These are phyloP conservation scores for Orientallactaga sibirica DNA, from an alignment of 2,797 vertebrate species.

Conservation along the genomic window DNA sequence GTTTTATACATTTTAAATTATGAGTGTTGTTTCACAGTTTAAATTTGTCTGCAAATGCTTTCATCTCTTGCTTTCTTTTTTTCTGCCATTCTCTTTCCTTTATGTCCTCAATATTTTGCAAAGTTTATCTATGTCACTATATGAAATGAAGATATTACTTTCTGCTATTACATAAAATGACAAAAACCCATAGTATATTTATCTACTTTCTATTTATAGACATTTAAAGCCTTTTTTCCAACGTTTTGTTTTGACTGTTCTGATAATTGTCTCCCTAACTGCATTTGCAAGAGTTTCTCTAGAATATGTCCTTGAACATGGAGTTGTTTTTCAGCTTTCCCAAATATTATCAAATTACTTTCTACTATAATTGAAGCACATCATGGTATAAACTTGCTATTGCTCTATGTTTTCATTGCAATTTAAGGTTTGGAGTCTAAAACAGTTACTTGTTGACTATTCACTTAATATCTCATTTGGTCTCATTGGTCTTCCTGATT, in stretches of 20 bases:
- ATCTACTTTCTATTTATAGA: background rate
- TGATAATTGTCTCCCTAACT: background rate
- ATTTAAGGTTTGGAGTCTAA: background rate
- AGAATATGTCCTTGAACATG: background rate
- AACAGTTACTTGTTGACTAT: background rate
- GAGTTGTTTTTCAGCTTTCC: conserved; percentile 1
- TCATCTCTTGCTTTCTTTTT: background rate
- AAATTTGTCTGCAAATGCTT: background rate
- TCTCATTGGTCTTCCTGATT: background rate
- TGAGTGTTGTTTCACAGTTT: background rate
- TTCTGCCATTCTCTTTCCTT: background rate
- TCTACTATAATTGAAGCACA: background rate
- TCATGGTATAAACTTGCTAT: background rate
- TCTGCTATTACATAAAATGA: background rate
- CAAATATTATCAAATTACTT: background rate
- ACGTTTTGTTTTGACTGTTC: background rate
- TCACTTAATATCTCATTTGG: background rate
- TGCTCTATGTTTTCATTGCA: background rate
- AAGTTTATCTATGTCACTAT: background rate
- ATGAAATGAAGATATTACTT: background rate
- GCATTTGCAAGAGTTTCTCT: conserved; percentile 17
- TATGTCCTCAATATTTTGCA: background rate
- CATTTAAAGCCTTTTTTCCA: background rate
- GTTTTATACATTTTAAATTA: background rate
- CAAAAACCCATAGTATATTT: background rate